Evolutionary conservation across 2,113 vertebrate species (phyloP), one percentile per base, ranked within the genome.

Genomic region (Madoqua kirkii): DNA sequence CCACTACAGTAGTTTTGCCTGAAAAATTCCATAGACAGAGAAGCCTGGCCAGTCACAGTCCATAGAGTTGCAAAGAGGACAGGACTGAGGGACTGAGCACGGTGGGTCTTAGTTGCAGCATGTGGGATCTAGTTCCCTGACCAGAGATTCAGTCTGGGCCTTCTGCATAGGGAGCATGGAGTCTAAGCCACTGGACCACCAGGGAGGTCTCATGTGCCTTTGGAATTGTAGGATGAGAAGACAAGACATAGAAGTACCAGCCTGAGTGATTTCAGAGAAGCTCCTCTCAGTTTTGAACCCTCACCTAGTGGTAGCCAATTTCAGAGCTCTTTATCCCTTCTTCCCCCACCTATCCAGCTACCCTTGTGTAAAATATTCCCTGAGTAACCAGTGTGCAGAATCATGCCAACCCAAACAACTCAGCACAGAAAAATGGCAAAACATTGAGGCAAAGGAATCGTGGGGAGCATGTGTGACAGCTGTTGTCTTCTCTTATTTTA

Each of bases 371-470:
- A 90, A 67, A 81, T 86, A 52, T 40, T 14, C 79, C 48, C 79
- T 19, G 3, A 91, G 67, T 43, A 82, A 29, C 23, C 12, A 16
- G 8, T 52, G 9, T 29, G 9, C 23, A 36, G 52, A 21, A 3
- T 55, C 82, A 60, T 23, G 81, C n/a, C 12, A 67, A 19, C 52
- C 11, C 71, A 54, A 60, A 74, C 17, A 45, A 29, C 29, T 52
- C n/a, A 31, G 29, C 43, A 6, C 3, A 29, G 43, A 23, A n/a
- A 96, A 82, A 82, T 74, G 29, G 14, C 21, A 0, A 71, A 45
- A 60, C 23, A 1, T 3, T 10, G 21, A 52, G 19, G 33, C 15
- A 15, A 10, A 29, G 4, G 43, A 40, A 7, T 54, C 2, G 2
- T 15, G 43, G 33, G 14, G 76, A 71, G 82, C 29, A 67, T 5